phyloP scores from a whole-genome alignment of 2,888 invertebrate species.

The Drosophila formosana region DNA sequence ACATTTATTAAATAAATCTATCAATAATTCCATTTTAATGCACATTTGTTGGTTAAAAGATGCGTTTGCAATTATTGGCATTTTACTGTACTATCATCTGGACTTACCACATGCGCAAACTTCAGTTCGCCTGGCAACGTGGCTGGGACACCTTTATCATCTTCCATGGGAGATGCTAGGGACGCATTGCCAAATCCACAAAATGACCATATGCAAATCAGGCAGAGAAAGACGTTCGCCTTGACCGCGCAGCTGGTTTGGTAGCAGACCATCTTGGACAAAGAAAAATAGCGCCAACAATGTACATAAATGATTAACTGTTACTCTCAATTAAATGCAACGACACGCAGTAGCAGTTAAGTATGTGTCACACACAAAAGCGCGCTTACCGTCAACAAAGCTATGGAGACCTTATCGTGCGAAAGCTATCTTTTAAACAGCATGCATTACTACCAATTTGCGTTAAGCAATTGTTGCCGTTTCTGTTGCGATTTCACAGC shows the following conservation, averaged over 20 bases:
- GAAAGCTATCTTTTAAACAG: constrained; percentile 27
- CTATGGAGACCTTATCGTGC: constrained; percentile 12
- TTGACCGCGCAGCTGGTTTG: constrained; percentile 26
- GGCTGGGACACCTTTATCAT: not conserved
- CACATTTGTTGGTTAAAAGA: no score
- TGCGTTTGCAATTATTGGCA: no score
- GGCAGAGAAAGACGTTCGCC: constrained; percentile 22
- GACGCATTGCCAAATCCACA: not conserved
- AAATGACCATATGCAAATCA: constrained; percentile 15
- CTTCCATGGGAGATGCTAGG: not conserved
- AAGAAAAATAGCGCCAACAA: constrained; percentile 1
- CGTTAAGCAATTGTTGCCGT: constrained; percentile 45
- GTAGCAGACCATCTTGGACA: constrained; percentile 20
- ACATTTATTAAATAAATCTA: no score
- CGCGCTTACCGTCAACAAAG: constrained; percentile 33
- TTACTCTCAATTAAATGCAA: not conserved
- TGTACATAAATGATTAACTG: not conserved
- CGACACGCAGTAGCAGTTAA: not conserved
- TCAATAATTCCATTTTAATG: no score
- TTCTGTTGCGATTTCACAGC: constrained; percentile 29
- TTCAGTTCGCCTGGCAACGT: constrained; percentile 75
- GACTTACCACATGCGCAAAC: constrained; percentile 84
- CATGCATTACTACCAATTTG: constrained; percentile 24
- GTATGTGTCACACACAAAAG: not conserved
- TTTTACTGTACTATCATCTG: not conserved